Evolutionary conservation across 2,888 invertebrate species (phyloP), one percentile per base, ranked within the genome.

Genomic region (Galerucella calmariensis): DNA sequence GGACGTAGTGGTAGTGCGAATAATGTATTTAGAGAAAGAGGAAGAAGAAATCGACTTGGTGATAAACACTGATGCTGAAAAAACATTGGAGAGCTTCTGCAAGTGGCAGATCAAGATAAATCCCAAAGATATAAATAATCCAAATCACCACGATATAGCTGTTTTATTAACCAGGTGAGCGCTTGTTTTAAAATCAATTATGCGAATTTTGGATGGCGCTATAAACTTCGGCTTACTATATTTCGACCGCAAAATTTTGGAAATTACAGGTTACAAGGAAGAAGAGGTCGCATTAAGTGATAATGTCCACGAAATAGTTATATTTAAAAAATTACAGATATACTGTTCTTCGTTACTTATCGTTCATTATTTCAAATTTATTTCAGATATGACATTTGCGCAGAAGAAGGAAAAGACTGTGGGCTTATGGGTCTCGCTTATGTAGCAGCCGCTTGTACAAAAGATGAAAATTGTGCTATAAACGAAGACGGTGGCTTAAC

Each of bases 401-500:
- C 89, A 14, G 88, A 89, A 75, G 88, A 87, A 72, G 79, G 82
- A 76, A 79, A 82, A 63, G 88, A 89, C 72, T 91, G 90, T 81
- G 89, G 89, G 75, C 90, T 92, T 6, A 87, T 92, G 81, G 93
- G 93, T 10, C 87, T 93, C 77, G 92, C 93, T n/a, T 91, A 92
- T 84, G 90, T 92, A 63, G 91, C 91, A 5, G 90, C 91, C 8
- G 91, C 92, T 84, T 93, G 93, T 84, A 90, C 91, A 77, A 88
- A 90, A 14, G 85, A 90, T 77, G 88, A 90, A 77, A 90, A 91
- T 73, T 93, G 92, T 85, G 91, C 90, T 78, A 91, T 93, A 83
- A 92, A 92, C 82, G 92, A 93, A 85, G 93, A 93, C 86, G 90
- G 89, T 67, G 93, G 93, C 2, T 88, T 93, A 62, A 88, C 90